Evolutionary conservation across 2,888 invertebrate species (phyloP), one percentile per base, ranked within the genome.

Genomic region (Mythimna impura): DNA sequence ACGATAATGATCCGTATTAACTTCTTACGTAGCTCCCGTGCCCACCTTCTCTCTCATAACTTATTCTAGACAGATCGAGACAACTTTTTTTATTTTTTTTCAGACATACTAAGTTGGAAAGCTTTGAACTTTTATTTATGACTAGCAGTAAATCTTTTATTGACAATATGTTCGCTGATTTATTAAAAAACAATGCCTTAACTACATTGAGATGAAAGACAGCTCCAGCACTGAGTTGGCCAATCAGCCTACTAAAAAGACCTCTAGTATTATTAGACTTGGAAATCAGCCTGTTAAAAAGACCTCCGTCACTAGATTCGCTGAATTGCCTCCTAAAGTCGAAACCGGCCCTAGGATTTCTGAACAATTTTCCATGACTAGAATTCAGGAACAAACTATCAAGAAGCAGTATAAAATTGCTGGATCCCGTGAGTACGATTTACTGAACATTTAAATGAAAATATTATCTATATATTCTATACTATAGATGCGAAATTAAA

Each of bases 341-440:
- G 14, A 30, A 6, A 17, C 14, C 8, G 7, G 17, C 17, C 25
- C 14, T 14, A 25, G 5, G 7, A 17, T 8, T 17, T 30, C 25
- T 7, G 8, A 30, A 2, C 22, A 36, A 43, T 14, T 14, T 30
- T 57, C 57, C 30, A 30, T 3, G 2, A 22, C n/a, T 17, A 61
- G 30, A 10, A 17, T 43, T 14, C 0, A 43, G 10, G 43, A 12
- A 0, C 30, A 17, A 30, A 9, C 61, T n/a, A 4, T 43, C n/a
- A 30, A 7, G 2, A 30, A n/a, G 2, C 67, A 67, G 20, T 68
- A 64, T 50, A 22, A 64, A 68, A 50, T 68, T 20, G 64, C 68
- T 50, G 65, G 50, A 64, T 9, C 34, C 34, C 14, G 68, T 68
- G 50, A 68, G 68, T 68, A 64, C 17, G 5, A 43, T 40, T 66